Percentiles rank a stretch among this genome's conserved stretches.
Evolutionary conservation across 2,888 invertebrate species (phyloP).

Genomic region (Cephus pulcher): DNA sequence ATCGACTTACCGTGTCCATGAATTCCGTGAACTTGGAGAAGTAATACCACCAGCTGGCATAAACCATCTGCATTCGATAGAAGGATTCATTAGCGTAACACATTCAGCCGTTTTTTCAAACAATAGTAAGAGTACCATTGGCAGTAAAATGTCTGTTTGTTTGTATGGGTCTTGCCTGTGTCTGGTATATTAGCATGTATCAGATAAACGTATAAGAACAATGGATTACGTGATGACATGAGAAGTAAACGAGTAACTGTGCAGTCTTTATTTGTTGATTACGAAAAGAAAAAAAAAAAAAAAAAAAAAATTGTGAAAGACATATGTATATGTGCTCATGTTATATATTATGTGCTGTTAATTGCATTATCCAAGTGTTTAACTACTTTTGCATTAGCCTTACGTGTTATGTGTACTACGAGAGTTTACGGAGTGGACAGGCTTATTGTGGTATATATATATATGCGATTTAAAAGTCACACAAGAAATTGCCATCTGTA

Average conservation of each 20-base stretch:
- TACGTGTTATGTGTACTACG: neutral
- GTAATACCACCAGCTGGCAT: conserved; percentile 96
- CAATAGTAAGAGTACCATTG: neutral
- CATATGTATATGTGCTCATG: neutral
- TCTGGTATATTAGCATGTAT: neutral
- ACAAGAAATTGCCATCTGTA: neutral
- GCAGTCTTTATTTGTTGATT: neutral
- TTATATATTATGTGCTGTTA: conserved; percentile 46
- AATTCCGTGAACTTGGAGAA: conserved; percentile 97
- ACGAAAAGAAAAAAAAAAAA: neutral
- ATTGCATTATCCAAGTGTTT: conserved; percentile 46
- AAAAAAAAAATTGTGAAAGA: no score
- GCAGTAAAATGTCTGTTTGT: neutral
- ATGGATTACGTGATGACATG: neutral
- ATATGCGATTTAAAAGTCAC: neutral
- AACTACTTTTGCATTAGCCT: conserved; percentile 37
- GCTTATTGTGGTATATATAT: neutral
- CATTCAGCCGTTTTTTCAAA: neutral
- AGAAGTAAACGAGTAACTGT: neutral
- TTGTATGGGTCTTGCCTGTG: neutral
- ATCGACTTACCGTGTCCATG: conserved; percentile 88
- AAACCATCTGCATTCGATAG: conserved; percentile 81
- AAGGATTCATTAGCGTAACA: neutral
- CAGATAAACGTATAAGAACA: neutral
- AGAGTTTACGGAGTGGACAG: neutral